These are phyloP conservation scores for Cirrhinus molitorella DNA, from an alignment of 2,797 vertebrate genomes.

Conservation along the genomic window DNA sequence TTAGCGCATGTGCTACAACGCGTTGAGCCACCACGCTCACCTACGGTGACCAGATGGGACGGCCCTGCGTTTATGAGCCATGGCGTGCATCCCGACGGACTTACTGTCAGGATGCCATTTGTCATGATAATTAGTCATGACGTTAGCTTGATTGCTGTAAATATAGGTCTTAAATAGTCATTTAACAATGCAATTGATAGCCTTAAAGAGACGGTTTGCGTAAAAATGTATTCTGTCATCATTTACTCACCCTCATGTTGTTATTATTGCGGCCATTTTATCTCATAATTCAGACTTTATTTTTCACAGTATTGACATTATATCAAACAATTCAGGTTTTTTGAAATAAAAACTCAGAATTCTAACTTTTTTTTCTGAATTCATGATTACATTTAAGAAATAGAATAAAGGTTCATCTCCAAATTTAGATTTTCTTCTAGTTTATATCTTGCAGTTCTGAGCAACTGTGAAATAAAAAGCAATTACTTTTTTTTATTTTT, in stretches of 20 bases:
- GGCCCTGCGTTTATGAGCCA: conserved; percentile 13
- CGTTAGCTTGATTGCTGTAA: conserved; percentile 6
- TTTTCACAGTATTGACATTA: background rate
- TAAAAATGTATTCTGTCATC: background rate
- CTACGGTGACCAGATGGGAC: conserved; percentile 27
- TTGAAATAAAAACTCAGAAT: too few relatives aligned
- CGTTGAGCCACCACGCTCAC: background rate
- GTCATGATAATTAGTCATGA: conserved; percentile 19
- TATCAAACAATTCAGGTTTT: background rate
- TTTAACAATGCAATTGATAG: background rate
- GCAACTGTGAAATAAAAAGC: too few relatives aligned
- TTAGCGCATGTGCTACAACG: background rate
- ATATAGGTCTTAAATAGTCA: background rate
- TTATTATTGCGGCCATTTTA: background rate
- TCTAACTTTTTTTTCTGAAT: too few relatives aligned
- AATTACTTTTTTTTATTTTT: too few relatives aligned
- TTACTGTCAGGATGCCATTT: conserved; percentile 24
- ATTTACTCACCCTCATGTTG: background rate
- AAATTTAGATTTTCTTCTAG: background rate
- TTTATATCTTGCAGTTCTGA: background rate
- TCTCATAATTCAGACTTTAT: background rate
- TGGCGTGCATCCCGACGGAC: background rate
- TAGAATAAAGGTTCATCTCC: background rate
- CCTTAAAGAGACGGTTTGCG: background rate
- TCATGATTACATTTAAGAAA: too few relatives aligned